These are phyloP conservation scores for Coenonympha arcania DNA, from an alignment of 2,888 invertebrate species.

Conservation along the genomic window DNA sequence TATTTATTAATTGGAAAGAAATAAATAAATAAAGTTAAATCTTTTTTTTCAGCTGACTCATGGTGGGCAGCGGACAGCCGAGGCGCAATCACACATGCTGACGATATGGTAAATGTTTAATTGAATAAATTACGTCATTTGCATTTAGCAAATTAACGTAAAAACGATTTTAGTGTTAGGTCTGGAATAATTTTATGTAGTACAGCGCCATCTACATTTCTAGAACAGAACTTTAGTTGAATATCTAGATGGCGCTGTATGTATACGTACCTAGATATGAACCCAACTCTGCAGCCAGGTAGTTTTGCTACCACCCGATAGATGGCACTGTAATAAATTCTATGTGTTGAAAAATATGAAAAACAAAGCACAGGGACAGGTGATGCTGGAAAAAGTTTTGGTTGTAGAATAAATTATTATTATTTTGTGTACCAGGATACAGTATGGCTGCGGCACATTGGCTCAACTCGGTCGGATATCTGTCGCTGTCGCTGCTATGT, in stretches of 20 bases:
- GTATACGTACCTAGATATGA: neutral
- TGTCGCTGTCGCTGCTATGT: conserved; percentile 83
- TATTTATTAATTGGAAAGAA: no score
- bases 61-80: conserved; percentile 54
- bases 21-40: neutral
- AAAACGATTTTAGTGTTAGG: no score
- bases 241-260: neutral
- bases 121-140: neutral
- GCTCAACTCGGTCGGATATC: conserved; percentile 86
- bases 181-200: no score
- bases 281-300: conserved; percentile 3
- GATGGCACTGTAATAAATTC: conserved; percentile 40
- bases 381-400: neutral
- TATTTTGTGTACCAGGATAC: conserved; percentile 74
- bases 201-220: conserved; percentile 29
- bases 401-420: neutral
- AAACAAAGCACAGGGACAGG: neutral
- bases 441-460: conserved; percentile 89
- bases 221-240: neutral
- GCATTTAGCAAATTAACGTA: neutral
- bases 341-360: neutral
- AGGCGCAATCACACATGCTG: conserved; percentile 78
- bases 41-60: conserved; percentile 70
- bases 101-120: conserved; percentile 82
- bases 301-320: conserved; percentile 35